A percentile compares a stretch with the other conserved stretches of the same genome.
Evolutionary conservation across 2,888 invertebrate species (phyloP).

Genomic region (Catocala sponsa): DNA sequence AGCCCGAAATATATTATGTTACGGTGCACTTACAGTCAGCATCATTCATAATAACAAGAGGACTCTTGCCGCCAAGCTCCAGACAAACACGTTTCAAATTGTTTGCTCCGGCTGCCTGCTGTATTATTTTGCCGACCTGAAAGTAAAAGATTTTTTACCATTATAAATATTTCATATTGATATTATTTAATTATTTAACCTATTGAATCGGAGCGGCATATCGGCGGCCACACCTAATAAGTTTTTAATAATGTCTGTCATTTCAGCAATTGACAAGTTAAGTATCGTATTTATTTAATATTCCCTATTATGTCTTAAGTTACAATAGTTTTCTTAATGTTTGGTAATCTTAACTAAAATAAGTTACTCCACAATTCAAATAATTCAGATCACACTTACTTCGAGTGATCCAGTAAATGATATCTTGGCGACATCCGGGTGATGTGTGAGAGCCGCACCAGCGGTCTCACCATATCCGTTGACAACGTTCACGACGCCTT

Average conservation of each 20-base stretch:
- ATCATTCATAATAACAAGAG: slow-evolving; percentile 94
- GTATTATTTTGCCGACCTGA: slow-evolving; percentile 88
- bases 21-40: slow-evolving; percentile 89
- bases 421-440: slow-evolving; percentile 93
- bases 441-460: slow-evolving; percentile 92
- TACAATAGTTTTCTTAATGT: no score
- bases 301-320: no score
- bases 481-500: slow-evolving; percentile 96
- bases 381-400: slow-evolving; percentile 72
- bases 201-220: no score
- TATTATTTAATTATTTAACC: no score
- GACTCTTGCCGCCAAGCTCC: slow-evolving; percentile 96
- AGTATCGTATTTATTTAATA: no score
- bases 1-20: not conserved
- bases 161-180: no score
- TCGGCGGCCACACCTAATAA: no score
- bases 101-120: slow-evolving; percentile 91
- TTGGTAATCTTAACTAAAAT: no score
- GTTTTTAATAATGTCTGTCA: no score
- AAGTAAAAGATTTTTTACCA: not conserved
- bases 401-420: slow-evolving; percentile 90
- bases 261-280: no score
- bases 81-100: slow-evolving; percentile 94
- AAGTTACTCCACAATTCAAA: no score
- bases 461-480: slow-evolving; percentile 94